phyloP scores from a whole-genome alignment of 2,113 vertebrate species.

The Amphiprion percula region DNA sequence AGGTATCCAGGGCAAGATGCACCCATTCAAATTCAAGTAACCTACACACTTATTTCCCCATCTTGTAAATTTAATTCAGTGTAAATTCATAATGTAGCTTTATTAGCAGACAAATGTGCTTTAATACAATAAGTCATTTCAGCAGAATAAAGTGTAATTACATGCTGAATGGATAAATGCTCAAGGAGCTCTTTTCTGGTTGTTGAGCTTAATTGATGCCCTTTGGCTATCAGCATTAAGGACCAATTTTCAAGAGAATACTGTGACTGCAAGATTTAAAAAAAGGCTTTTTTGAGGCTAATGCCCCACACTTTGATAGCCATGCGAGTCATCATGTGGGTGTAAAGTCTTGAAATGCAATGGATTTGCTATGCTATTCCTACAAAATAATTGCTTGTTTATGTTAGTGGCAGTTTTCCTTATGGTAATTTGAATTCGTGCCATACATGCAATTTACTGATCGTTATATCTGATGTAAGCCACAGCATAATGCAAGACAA shows the following conservation, averaged over 20 bases:
- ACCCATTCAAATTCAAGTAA: background rate
- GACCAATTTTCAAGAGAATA: slow-evolving; percentile 50
- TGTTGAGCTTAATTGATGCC: slow-evolving; percentile 71
- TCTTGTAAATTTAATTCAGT: background rate
- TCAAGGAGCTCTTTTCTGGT: slow-evolving; percentile 56
- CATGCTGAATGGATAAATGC: slow-evolving; percentile 59
- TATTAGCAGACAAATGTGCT: slow-evolving; percentile 43
- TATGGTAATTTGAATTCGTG: slow-evolving; percentile 19
- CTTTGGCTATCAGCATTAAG: slow-evolving; percentile 59
- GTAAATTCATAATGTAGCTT: slow-evolving; percentile 20
- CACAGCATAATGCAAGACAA: background rate
- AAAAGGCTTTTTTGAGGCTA: slow-evolving; percentile 36
- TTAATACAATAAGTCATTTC: slow-evolving; percentile 48
- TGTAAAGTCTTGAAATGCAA: slow-evolving; percentile 21
- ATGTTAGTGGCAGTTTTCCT: slow-evolving; percentile 3
- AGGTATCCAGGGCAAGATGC: background rate
- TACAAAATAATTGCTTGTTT: slow-evolving; percentile 46
- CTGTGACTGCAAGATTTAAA: slow-evolving; percentile 20
- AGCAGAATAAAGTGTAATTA: slow-evolving; percentile 69
- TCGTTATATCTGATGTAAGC: slow-evolving; percentile 12
- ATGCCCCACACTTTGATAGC: slow-evolving; percentile 37
- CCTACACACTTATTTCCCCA: background rate
- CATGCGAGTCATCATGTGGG: slow-evolving; percentile 35
- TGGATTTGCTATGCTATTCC: slow-evolving; percentile 8
- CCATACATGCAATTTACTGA: slow-evolving; percentile 4